Percentiles rank a stretch among this genome's conserved stretches.
phyloP scores from a whole-genome alignment of 2,113 vertebrate species.

The Tachysurus vachellii region DNA sequence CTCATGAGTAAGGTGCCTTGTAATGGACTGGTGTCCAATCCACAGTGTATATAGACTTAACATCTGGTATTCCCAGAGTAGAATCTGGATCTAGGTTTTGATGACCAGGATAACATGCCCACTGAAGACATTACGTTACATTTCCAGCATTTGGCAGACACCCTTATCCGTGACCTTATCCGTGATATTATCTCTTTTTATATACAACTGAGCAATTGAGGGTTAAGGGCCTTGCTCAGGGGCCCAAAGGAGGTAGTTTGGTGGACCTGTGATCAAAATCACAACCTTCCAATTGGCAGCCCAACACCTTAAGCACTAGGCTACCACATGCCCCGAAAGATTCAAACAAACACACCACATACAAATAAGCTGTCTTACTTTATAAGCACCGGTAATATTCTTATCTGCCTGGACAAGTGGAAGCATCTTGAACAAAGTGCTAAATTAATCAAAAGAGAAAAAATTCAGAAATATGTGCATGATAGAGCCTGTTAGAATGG shows the following conservation, averaged over 20 bases:
- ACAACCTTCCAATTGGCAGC: too few relatives aligned
- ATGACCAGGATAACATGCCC: not conserved
- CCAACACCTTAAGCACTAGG: too few relatives aligned
- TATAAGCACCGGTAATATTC: not conserved
- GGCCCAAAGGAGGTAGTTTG: too few relatives aligned
- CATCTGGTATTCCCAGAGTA: too few relatives aligned
- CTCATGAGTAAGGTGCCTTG: not conserved
- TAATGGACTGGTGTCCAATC: not conserved
- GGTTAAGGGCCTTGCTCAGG: too few relatives aligned
- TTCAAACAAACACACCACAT: not conserved
- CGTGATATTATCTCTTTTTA: too few relatives aligned
- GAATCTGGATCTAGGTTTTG: not conserved
- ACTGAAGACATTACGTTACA: not conserved
- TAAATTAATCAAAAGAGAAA: not conserved
- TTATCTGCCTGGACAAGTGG: not conserved
- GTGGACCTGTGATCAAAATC: too few relatives aligned
- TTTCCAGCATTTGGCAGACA: too few relatives aligned
- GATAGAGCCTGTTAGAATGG: constrained; percentile 1
- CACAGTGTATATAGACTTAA: not conserved
- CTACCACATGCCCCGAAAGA: too few relatives aligned
- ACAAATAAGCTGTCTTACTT: not conserved
- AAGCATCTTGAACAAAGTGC: not conserved
- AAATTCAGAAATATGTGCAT: not conserved
- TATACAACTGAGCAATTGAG: too few relatives aligned
- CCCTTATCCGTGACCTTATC: too few relatives aligned